Base-by-base conservation (phyloP, 1,140 invertebrate species). In the Drosophila ercepeae region DNA sequence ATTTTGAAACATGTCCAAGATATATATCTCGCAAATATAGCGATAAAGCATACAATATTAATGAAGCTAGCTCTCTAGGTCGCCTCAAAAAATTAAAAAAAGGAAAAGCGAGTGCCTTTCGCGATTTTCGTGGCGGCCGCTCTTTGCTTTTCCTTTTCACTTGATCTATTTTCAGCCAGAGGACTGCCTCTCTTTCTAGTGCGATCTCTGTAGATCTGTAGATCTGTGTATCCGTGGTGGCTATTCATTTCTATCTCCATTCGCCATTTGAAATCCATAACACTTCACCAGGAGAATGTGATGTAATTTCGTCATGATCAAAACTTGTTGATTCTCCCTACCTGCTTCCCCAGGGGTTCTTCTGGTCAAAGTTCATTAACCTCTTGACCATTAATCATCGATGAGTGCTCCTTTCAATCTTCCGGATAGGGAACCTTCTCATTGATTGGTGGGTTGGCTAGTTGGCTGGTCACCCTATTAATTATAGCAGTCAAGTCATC, bases 121-220 rank as follows among this genome's bases (percentile, higher is more conserved):
- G 45, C 42, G 45, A 55, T 78, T 68, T 58, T 54, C 27, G 25
- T 52, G 59, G 52, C 75, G 84, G 75, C 79, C 77, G 75, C 79
- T 82, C 71, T 75, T 73, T 44, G 54, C 27, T 64, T 74, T 77
- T 67, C 50, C 53, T 60, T 70, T 76, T 81, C 60, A 83, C 82
- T 77, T 75, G 82, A 86, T 88, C 82, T 86, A 86, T 86, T 86
- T 86, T 86, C 69, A 44, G 74, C 72, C 42, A 58, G 48, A 48
- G 39, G 51, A 36, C 51, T 53, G 36, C 16, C 18, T 44, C 19
- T 49, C 23, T 27, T 7, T 32, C 52, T 23, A 21, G 48, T 11
- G 9, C 8, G 32, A 23, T 21, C 34, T 21, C 57, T 52, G 48
- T 52, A 34, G 21, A 4, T 21, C n/a, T n/a, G n/a, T n/a, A n/a